Base-by-base conservation (phyloP, 2,888 invertebrate species). In the Phrixothrix hirtus region DNA sequence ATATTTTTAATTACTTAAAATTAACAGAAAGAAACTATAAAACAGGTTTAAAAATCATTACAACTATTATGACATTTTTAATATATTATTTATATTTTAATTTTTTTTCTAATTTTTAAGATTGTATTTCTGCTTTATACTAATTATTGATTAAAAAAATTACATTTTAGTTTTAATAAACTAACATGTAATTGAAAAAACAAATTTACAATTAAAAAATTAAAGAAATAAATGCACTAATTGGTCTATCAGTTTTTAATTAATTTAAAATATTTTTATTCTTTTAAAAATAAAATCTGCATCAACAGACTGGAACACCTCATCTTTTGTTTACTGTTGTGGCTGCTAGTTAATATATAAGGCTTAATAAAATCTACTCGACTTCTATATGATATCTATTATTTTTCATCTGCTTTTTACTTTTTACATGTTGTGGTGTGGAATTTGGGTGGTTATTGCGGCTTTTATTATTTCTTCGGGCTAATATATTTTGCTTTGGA, bases 381-480 rank as follows among this genome's bases (percentile, higher is more conserved):
- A 56, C 37, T 41, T 56, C 56, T 52, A 59, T 57, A 25, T 46
- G 55, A 43, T 55, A 49, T 21, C 47, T 56, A 30, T 48, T 52
- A 16, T 52, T 48, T 56, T 44, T 48, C 44, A 48, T 44, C n/a
- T 29, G 50, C 16, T 37, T 52, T 52, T 56, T 56, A 39, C 41
- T 48, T 41, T 45, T 52, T 2, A 38, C 34, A 35, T 51, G 42
- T 17, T 56, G 59, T 29, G 51, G 48, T 34, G 55, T 53, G 21
- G 58, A 51, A 29, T 59, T 59, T 51, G 53, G 45, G 29, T 55
- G 61, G 34, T 58, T 59, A 38, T 55, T 61, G 16, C 63, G 59
- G 36, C 58, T 62, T 45, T 57, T 57, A 43, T 56, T 59, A 39
- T 58, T 63, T 48, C 57, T 61, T 10, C 35, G 52, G 12, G 53